Evolutionary conservation across 2,888 invertebrate genomes (phyloP).

Genomic region (Sesamia inferens): DNA sequence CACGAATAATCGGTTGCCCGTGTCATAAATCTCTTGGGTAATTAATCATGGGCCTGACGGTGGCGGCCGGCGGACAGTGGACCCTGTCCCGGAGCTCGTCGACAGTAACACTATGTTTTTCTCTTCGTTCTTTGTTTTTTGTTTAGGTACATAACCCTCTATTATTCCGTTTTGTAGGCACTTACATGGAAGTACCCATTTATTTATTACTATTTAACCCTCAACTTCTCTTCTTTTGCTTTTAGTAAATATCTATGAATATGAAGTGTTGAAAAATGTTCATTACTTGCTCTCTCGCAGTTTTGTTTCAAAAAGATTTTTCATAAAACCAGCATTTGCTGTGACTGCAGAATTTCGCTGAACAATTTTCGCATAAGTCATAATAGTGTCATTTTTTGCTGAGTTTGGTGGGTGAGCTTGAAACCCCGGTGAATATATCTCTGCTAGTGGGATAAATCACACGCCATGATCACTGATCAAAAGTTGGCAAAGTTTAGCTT

Average conservation of each 20-base stretch:
- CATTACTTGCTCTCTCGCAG: slow-evolving; percentile 3
- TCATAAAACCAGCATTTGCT: slow-evolving; percentile 62
- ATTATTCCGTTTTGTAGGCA: slow-evolving; percentile 31
- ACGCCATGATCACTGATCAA: slow-evolving; percentile 79
- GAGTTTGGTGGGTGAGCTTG: slow-evolving; percentile 59
- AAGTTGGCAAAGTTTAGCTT: slow-evolving; percentile 81
- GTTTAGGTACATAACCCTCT: slow-evolving; percentile 31
- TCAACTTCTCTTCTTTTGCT: background rate
- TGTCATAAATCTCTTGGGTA: slow-evolving; percentile 77
- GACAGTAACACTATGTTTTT: slow-evolving; percentile 59
- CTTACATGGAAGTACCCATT: slow-evolving; percentile 10
- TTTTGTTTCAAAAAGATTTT: slow-evolving; percentile 55
- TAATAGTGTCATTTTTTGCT: slow-evolving; percentile 73
- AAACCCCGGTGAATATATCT: slow-evolving; percentile 72
- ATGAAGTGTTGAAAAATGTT: slow-evolving; percentile 1
- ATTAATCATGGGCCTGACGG: slow-evolving; percentile 75
- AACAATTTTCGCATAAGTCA: slow-evolving; percentile 73
- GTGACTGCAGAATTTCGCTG: slow-evolving; percentile 66
- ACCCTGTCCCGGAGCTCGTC: slow-evolving; percentile 48
- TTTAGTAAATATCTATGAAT: slow-evolving; percentile 2
- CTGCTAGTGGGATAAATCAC: slow-evolving; percentile 76
- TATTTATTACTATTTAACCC: slow-evolving; percentile 11
- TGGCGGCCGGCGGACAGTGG: slow-evolving; percentile 63
- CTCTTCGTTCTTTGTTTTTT: slow-evolving; percentile 44
- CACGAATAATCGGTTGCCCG: slow-evolving; percentile 71